These are phyloP conservation scores for Diarsia mendica DNA, from an alignment of 2,888 invertebrate species.

Conservation along the genomic window DNA sequence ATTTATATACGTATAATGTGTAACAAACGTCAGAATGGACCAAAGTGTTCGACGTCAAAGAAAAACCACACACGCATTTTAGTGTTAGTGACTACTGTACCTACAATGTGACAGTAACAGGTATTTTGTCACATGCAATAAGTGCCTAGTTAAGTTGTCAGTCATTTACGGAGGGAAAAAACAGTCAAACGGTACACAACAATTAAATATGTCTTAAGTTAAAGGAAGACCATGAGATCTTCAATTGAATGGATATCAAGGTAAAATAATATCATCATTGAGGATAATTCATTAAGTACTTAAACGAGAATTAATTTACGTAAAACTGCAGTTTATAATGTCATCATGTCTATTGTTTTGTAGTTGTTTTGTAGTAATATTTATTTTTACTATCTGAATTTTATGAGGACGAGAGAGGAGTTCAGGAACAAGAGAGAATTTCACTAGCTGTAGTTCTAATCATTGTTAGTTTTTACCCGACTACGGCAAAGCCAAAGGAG, in stretches of 20 bases:
- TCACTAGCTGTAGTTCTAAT: background rate
- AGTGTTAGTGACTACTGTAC: too few species aligned
- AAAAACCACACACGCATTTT: too few species aligned
- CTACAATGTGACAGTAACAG: background rate
- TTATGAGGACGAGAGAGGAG: background rate
- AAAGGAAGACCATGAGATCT: constrained; percentile 40
- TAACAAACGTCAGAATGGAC: too few species aligned
- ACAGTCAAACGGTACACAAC: background rate
- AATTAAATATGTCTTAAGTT: constrained; percentile 29
- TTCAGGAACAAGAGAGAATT: background rate
- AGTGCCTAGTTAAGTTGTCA: background rate
- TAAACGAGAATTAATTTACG: constrained; percentile 14
- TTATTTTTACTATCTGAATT: background rate
- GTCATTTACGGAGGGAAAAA: background rate
- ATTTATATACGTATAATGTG: too few species aligned
- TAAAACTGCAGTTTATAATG: constrained; percentile 23
- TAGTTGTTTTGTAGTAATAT: constrained; percentile 20
- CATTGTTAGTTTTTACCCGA: background rate
- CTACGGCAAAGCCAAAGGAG: too few species aligned
- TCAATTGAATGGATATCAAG: constrained; percentile 43
- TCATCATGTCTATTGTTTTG: constrained; percentile 31
- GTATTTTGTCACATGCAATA: background rate
- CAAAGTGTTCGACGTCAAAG: too few species aligned
- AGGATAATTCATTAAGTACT: constrained; percentile 21
- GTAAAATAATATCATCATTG: constrained; percentile 29